These are phyloP conservation scores for Tenthredo livida DNA, from an alignment of 2,888 invertebrate genomes.

Conservation along the genomic window DNA sequence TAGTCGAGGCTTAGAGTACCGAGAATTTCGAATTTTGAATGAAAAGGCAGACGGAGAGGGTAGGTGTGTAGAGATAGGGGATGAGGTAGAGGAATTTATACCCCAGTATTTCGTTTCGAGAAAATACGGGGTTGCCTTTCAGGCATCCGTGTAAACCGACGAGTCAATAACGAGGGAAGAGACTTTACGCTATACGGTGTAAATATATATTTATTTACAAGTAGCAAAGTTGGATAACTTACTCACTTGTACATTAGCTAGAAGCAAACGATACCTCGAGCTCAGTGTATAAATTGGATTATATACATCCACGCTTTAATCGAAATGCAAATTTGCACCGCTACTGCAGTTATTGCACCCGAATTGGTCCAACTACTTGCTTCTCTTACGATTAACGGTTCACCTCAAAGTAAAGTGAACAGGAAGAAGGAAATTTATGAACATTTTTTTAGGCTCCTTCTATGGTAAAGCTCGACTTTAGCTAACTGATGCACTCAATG, in stretches of 20 bases:
- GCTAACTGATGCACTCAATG: background rate
- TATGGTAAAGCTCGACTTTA: background rate
- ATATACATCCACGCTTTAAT: conserved; percentile 6
- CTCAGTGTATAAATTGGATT: conserved; percentile 13
- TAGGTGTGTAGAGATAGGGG: background rate
- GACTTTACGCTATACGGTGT: background rate
- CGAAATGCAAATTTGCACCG: conserved; percentile 15
- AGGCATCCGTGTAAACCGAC: background rate
- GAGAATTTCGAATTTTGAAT: background rate
- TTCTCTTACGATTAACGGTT: background rate
- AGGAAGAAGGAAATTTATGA: background rate
- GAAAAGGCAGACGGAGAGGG: conserved; percentile 13
- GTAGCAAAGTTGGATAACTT: background rate
- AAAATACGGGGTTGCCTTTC: background rate
- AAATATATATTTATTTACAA: background rate
- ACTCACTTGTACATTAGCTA: background rate
- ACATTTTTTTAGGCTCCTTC: background rate
- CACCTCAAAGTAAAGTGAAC: background rate
- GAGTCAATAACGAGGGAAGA: conserved; percentile 8
- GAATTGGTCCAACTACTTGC: background rate
- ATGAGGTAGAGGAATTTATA: background rate
- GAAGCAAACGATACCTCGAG: conserved; percentile 1
- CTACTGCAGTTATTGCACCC: conserved; percentile 6
- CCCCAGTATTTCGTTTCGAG: background rate
- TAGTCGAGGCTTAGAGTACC: background rate